phyloP scores from a whole-genome alignment of 2,797 vertebrate species.

The Champsocephalus esox region DNA sequence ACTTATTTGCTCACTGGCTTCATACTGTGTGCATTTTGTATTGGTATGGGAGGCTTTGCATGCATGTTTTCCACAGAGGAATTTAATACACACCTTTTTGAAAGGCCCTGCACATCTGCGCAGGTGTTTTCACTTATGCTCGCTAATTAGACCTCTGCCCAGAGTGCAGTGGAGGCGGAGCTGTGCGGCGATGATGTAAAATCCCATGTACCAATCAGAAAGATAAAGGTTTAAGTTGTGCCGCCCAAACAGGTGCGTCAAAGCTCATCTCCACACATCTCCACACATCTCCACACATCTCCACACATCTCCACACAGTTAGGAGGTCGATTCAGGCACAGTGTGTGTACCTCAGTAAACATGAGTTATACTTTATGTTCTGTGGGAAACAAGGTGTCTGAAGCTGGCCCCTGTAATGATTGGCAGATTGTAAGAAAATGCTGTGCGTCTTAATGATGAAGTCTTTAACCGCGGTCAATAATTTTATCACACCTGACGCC shows the following conservation, averaged over 20 bases:
- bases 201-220: not conserved
- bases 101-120: not conserved
- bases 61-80: not conserved
- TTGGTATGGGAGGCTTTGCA: not conserved
- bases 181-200: not conserved
- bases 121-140: constrained; percentile 28
- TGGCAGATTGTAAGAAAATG: constrained; percentile 6
- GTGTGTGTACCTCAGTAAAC: not conserved
- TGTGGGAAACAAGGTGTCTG: constrained; percentile 1
- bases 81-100: not conserved
- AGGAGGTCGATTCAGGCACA: not conserved
- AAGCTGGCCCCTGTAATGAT: constrained; percentile 12
- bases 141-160: constrained; percentile 6
- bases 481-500: constrained; percentile 34
- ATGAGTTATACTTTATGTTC: not conserved
- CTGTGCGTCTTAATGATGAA: constrained; percentile 6
- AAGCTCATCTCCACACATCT: not conserved
- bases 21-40: not conserved
- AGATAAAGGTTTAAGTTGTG: not conserved
- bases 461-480: constrained; percentile 1
- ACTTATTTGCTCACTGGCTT: not conserved
- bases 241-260: constrained; percentile 22
- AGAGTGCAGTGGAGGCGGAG: not conserved
- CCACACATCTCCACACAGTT: not conserved
- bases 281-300: not conserved